Conservation (phyloP, 2,888 invertebrate species). For the Leucoma salicis region DNA sequence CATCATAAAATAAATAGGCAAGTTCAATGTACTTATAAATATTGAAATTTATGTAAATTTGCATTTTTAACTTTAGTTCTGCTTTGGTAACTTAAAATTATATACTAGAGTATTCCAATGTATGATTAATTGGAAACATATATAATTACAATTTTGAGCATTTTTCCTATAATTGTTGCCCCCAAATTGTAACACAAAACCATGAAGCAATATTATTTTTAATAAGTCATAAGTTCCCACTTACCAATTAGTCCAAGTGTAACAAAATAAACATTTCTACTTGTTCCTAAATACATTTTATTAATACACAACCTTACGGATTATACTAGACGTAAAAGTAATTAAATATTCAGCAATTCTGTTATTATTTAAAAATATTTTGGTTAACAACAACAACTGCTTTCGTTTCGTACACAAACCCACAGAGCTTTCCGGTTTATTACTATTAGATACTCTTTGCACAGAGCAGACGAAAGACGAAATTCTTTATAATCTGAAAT, state of each 20-base stretch:
- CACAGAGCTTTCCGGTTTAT: too few relatives aligned
- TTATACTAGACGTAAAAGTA: not conserved
- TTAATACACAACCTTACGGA: not conserved
- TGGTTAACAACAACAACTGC: too few relatives aligned
- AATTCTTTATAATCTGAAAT: too few relatives aligned
- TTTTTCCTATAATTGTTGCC: not conserved
- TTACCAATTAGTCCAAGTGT: slow-evolving; percentile 25
- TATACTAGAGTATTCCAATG: not conserved
- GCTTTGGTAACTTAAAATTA: not conserved
- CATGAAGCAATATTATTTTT: not conserved
- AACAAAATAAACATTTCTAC: slow-evolving; percentile 11
- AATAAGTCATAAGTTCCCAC: slow-evolving; percentile 6
- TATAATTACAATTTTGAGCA: too few relatives aligned
- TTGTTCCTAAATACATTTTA: slow-evolving; percentile 18
- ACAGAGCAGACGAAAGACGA: too few relatives aligned
- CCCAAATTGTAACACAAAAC: not conserved
- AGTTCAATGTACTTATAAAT: not conserved
- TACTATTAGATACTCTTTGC: too few relatives aligned
- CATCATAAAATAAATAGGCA: not conserved
- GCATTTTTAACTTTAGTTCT: not conserved
- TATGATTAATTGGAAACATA: not conserved
- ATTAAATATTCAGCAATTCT: not conserved
- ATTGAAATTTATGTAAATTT: not conserved
- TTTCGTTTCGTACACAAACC: too few relatives aligned
- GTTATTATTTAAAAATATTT: not conserved